Base-by-base conservation (phyloP, 1,140 invertebrate genomes). In the Chymomyza costata region DNA sequence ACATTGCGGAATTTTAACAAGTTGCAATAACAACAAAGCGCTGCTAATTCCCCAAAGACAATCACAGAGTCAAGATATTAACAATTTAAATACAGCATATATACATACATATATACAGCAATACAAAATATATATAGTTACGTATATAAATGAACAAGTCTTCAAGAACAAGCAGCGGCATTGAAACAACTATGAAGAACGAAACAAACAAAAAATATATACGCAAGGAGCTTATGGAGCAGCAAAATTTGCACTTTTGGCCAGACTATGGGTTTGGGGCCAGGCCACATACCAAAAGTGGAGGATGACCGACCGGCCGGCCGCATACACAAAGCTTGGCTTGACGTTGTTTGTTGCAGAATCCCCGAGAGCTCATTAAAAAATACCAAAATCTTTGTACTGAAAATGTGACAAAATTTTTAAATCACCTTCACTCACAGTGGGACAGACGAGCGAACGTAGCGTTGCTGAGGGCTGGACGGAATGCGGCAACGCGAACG, bases 331-430 rank as follows among this genome's bases (percentile, higher is more conserved):
- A n/a, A n/a, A n/a, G n/a, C n/a, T n/a, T n/a, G n/a, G n/a, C n/a
- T n/a, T n/a, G n/a, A n/a, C n/a, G n/a, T n/a, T n/a, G n/a, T n/a
- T n/a, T n/a, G n/a, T n/a, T n/a, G 39, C 34, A 30, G 73, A 80
- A 81, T 80, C 68, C 74, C 64, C 76, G 69, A 81, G 74, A 81
- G 74, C 74, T 81, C 74, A 81, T 81, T 81, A 81, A 83, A 84
- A 84, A 84, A 84, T 84, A 82, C 82, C 82, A 83, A 84, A 84
- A 83, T 84, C 82, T 78, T 80, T 68, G 78, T 82, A 67, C 73
- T 67, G 82, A 84, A 81, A 84, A 84, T 84, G 82, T 84, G 82
- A 84, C 82, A 84, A 84, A 84, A 84, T 84, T 84, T 83, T 83
- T 74, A 83, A 84, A 84, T 84, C 71, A 84, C 82, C 80, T 81